Evolutionary conservation across 2,797 vertebrate genomes (phyloP).

Genomic region (Sitta carolinensis): DNA sequence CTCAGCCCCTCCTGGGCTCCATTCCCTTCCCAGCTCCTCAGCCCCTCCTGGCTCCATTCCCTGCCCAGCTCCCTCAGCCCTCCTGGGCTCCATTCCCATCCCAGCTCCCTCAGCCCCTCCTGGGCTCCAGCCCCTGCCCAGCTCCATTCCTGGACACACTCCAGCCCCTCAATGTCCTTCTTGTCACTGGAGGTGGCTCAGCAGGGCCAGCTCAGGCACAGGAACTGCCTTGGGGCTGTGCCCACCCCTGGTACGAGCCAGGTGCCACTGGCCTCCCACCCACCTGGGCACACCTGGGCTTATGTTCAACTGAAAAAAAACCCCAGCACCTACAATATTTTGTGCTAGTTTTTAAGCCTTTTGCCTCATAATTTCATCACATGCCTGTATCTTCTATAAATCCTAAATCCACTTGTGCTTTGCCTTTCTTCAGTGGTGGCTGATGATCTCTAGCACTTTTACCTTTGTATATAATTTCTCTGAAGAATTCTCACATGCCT

Average conservation of each 20-base stretch:
- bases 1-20: not conserved
- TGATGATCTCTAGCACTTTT: not conserved
- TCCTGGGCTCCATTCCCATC: too few relatives aligned
- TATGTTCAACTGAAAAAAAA: not conserved
- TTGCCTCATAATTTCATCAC: not conserved
- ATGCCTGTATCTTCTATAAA: not conserved
- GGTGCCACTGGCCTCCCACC: not conserved
- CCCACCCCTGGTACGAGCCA: not conserved
- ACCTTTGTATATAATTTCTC: not conserved
- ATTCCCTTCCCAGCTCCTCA: not conserved
- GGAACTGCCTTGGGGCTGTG: not conserved
- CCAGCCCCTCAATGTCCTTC: not conserved
- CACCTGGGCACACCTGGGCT: not conserved
- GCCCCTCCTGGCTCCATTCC: fast-evolving
- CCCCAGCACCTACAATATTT: not conserved
- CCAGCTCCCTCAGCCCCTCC: not conserved
- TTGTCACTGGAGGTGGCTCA: not conserved
- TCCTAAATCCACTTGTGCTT: not conserved
- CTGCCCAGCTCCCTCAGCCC: not conserved
- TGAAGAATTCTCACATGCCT: not conserved
- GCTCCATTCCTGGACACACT: fast-evolving
- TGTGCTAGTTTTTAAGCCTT: not conserved
- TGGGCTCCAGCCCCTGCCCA: not conserved
- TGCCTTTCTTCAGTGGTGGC: not conserved
- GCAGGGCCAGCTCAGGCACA: not conserved